Base-by-base conservation (phyloP, 2,797 vertebrate genomes). In the Naso thynnoides region DNA sequence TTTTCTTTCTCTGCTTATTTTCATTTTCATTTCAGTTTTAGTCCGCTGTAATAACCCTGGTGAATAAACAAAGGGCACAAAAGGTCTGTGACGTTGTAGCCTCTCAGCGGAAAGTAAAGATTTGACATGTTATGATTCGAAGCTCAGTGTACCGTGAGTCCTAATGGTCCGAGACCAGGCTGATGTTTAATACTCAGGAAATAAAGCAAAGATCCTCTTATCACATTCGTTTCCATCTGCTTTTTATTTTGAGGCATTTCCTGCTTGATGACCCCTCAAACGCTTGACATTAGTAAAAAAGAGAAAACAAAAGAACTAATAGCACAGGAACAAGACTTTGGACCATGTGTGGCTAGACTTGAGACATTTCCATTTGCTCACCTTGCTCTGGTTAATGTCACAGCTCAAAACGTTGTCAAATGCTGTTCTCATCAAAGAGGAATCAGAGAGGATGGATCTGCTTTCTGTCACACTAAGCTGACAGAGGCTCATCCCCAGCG, bases 371-470 rank as follows among this genome's bases (percentile, higher is more conserved):
- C 70, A 72, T 79, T 47, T 59, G 50, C 36, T 81, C 49, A 50
- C 41, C 58, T 54, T 47, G 38, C 31, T 82, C 90, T 92, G 88
- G 45, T 74, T 79, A 79, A 71, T 75, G 78, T 91, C 59, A 23
- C 27, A 70, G 76, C 70, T 75, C 23, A 70, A 71, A 73, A 82
- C 62, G 59, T 5, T 65, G 77, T 78, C 76, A 78, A 42, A 85
- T 66, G 68, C 61, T 82, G 70, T 73, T 86, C 75, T 85, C 77
- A 62, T 89, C 86, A 87, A 85, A 90, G 75, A 70, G 73, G 53
- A 86, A 81, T 83, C 81, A 66, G 67, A 55, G 31, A 72, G 76
- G 80, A 86, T 54, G 82, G 82, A 61, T 85, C 91, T 93, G 91
- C 63, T 91, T 91, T 88, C 41, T 66, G 11, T 92, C 91, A 87